Evolutionary conservation across 1,140 invertebrate species (phyloP).

Genomic region (Scaptomyza hsui): DNA sequence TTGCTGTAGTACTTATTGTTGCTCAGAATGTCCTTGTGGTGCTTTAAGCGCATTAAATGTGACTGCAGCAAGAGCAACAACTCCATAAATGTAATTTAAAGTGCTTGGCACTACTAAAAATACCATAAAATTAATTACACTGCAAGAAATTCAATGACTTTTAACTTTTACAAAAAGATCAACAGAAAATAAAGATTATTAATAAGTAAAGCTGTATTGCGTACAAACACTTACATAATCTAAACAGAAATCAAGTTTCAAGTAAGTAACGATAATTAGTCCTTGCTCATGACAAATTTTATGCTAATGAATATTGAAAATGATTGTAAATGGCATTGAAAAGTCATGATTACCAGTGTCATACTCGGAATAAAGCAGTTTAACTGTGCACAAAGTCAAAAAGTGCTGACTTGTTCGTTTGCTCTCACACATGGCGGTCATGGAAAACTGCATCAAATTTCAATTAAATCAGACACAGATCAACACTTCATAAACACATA

Average conservation of each 20-base stretch:
- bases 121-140: conserved; percentile 21
- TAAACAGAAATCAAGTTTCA: background rate
- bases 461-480: conserved; percentile 76
- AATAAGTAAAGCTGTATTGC: too few relatives aligned
- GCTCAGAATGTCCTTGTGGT: background rate
- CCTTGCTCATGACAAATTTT: too few relatives aligned
- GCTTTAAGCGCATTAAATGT: conserved; percentile 71
- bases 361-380: conserved; percentile 39
- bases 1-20: conserved; percentile 14
- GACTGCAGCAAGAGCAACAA: conserved; percentile 15
- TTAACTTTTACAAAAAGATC: background rate
- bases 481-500: conserved; percentile 71
- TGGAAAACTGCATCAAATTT: conserved; percentile 68
- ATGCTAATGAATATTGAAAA: background rate
- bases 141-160: background rate
- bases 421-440: conserved; percentile 34
- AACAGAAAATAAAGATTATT: too few relatives aligned
- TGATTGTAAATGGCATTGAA: background rate
- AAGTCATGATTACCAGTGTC: conserved; percentile 8
- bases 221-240: too few relatives aligned
- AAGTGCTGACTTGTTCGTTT: conserved; percentile 54
- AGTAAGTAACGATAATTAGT: background rate
- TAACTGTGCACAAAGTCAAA: conserved; percentile 14
- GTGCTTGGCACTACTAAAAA: conserved; percentile 18
- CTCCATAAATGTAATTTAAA: conserved; percentile 46